Evolutionary conservation across 2,113 vertebrate species (phyloP).

Genomic region (Antigone vipio): DNA sequence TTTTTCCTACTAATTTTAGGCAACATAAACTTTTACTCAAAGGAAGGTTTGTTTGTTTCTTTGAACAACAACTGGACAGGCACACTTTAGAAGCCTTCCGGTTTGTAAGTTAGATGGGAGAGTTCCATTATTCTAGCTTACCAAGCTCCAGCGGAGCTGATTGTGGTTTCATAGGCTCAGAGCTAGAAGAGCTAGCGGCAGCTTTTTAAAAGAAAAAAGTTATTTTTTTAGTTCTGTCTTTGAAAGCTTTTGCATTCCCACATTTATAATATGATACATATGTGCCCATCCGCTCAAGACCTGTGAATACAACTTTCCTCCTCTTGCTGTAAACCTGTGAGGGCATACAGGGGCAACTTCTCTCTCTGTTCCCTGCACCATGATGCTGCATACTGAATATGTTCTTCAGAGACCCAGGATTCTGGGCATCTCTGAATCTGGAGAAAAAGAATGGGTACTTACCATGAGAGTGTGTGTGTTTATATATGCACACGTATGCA

Average conservation of each 20-base stretch:
- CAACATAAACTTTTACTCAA: neutral
- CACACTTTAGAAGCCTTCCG: neutral
- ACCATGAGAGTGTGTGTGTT: neutral
- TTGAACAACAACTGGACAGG: too few species aligned
- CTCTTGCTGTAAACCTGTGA: neutral
- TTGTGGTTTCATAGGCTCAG: neutral
- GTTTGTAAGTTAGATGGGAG: neutral
- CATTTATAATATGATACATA: neutral
- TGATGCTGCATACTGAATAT: neutral
- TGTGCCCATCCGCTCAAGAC: neutral
- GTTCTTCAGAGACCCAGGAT: neutral
- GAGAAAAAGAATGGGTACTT: neutral
- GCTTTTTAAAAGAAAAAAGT: neutral
- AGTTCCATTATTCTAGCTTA: neutral
- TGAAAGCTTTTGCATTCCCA: neutral
- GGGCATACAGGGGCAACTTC: neutral
- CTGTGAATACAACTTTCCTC: neutral
- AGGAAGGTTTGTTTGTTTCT: neutral
- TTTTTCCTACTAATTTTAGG: neutral
- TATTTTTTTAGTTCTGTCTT: neutral
- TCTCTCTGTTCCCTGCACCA: neutral
- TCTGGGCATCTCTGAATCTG: neutral
- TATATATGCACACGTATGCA: rapidly evolving
- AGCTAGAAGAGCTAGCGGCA: neutral
- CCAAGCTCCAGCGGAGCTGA: neutral